Percentiles rank a stretch among this genome's conserved stretches.
Conservation (phyloP, 2,797 vertebrate genomes). For the Mallotus villosus region DNA sequence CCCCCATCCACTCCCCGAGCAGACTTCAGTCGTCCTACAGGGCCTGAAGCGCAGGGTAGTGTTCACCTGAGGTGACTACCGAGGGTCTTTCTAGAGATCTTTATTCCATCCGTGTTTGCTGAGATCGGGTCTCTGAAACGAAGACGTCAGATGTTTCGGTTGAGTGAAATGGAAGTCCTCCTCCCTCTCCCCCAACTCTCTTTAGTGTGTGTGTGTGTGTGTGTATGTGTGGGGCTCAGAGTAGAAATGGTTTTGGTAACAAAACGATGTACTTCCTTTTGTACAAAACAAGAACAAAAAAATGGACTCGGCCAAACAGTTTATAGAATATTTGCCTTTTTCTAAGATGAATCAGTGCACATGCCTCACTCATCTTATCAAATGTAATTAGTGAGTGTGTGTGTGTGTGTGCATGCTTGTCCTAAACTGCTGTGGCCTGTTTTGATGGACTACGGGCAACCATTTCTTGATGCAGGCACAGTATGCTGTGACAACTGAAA, state of each 20-base stretch:
- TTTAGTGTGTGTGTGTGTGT: background rate
- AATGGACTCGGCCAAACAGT: constrained; percentile 62
- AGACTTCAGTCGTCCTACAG: constrained; percentile 15
- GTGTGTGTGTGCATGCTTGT: constrained; percentile 30
- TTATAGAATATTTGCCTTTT: constrained; percentile 55
- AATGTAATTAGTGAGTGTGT: constrained; percentile 16
- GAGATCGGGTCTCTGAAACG: constrained; percentile 13
- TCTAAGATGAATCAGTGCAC: constrained; percentile 36
- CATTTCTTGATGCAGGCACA: constrained; percentile 44
- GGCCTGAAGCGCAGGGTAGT: constrained; percentile 26
- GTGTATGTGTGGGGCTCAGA: constrained; percentile 16
- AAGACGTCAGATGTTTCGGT: constrained; percentile 29
- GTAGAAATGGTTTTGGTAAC: constrained; percentile 45
- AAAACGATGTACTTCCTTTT: constrained; percentile 45
- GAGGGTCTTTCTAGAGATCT: constrained; percentile 10
- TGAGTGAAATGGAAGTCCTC: constrained; percentile 25
- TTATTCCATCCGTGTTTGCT: constrained; percentile 26
- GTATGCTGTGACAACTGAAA: constrained; percentile 37
- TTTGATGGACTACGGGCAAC: constrained; percentile 40
- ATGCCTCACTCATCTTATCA: constrained; percentile 26
- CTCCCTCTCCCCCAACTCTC: constrained; percentile 14
- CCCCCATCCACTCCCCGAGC: constrained; percentile 34
- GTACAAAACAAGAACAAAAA: constrained; percentile 23
- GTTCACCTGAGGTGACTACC: constrained; percentile 23
- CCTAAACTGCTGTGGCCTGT: constrained; percentile 53